Evolutionary conservation across 2,797 vertebrate genomes (phyloP), one percentile per base, ranked within the genome.

Genomic region (Acrossocheilus fasciatus): DNA sequence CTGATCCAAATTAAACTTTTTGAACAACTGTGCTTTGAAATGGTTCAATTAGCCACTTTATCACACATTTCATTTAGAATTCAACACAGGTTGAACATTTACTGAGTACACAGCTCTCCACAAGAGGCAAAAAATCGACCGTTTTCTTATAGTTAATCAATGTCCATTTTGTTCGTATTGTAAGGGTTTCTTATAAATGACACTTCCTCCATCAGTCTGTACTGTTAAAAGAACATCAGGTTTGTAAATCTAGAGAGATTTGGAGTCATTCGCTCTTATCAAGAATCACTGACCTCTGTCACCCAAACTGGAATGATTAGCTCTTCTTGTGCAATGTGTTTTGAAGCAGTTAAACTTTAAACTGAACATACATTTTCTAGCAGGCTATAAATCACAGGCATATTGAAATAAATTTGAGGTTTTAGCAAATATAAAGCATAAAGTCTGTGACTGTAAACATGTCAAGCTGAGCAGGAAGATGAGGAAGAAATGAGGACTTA

Each of bases 301-400:
- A 34, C 73, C 1, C 34, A 39, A 26, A 20, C 77, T 70, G 50
- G 15, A 76, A 68, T n/a, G 57, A 82, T 62, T 69, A 77, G 14
- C 59, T 39, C 39, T 54, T 80, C 77, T 70, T 76, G 43, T 70
- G 72, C 11, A 85, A 86, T 39, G 26, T 75, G 80, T 62, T 74
- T 82, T 78, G 39, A n/a, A 41, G 11, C 18, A 20, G 64, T 86
- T 86, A 43, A 82, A 77, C 62, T 76, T 59, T 84, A 84, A 87
- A 50, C 82, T 45, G 12, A 30, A 64, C 68, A 52, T 50, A 79
- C 50, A 85, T 57, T 23, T 69, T 30, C 20, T 39, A 30, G n/a
- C 54, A 73, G 9, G 12, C 69, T 39, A 26, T 86, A 86, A 81
- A 79, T 80, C 75, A 77, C 43, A 77, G 18, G 23, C 45, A 70